Conservation (phyloP, 2,113 vertebrate genomes). For the Chaetodon trifascialis region DNA sequence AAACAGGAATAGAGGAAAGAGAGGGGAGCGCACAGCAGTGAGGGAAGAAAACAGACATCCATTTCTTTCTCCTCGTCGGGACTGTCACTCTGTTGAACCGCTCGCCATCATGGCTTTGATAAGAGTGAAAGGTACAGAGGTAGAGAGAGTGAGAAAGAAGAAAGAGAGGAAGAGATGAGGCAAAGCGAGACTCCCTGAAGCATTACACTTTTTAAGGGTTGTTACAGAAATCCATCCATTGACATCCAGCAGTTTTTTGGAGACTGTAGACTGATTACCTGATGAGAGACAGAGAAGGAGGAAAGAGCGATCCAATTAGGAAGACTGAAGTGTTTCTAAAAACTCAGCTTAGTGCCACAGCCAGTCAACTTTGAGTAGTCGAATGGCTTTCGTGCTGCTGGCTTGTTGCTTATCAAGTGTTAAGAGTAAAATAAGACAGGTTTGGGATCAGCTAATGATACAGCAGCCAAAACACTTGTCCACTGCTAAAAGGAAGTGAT, state of each 20-base stretch:
- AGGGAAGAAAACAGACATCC: conserved; percentile 37
- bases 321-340: conserved; percentile 64
- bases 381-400: conserved; percentile 38
- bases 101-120: conserved; percentile 50
- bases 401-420: conserved; percentile 42
- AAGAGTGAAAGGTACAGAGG: conserved; percentile 43
- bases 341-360: conserved; percentile 47
- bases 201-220: conserved; percentile 51
- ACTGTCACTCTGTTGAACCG: conserved; percentile 54
- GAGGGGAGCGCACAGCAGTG: conserved; percentile 4
- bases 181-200: conserved; percentile 45
- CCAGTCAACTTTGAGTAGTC: conserved; percentile 41
- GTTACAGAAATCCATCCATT: conserved; percentile 60
- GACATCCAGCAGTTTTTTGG: conserved; percentile 10
- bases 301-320: conserved; percentile 65
- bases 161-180: conserved; percentile 35
- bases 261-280: conserved; percentile 62
- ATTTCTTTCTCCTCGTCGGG: conserved; percentile 43
- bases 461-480: conserved; percentile 28
- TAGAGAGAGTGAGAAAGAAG: conserved; percentile 5
- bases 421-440: conserved; percentile 37
- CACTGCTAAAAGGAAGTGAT: conserved; percentile 26
- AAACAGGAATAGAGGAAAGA: conserved; percentile 44
- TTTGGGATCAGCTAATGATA: conserved; percentile 56
- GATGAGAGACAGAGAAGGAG: conserved; percentile 53